Base-by-base conservation (phyloP, 1,140 invertebrate genomes). In the Matsumurasca onukii region DNA sequence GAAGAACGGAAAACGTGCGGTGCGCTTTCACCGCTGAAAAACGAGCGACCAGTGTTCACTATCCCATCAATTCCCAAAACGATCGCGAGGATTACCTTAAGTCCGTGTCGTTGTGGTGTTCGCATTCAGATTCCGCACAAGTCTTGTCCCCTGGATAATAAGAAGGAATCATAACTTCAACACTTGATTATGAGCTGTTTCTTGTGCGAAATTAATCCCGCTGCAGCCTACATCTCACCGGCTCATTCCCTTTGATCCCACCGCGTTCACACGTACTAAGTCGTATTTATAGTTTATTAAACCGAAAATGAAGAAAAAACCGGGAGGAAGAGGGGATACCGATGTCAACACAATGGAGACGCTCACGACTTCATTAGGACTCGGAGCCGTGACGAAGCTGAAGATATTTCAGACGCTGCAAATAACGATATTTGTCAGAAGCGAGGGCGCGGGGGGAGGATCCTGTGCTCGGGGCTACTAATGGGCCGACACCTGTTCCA, bases 281-380 rank as follows among this genome's bases (percentile, higher is more conserved):
- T 59, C 55, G 55, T 59, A 59, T 59, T 59, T 59, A 59, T 59
- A 59, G 55, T 59, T 59, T 59, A 59, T 59, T 59, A 59, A 59
- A 51, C 49, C 24, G 17, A 17, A 59, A 59, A 59, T 27, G 24
- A 13, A 9, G 34, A 17, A 39, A 39, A 17, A 17, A 5, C 34
- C 17, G 5, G 34, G 34, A 39, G 34, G 34, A 39, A 39, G 55
- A 17, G 55, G 12, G 55, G 22, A 25, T 12, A 59, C 24, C 15
- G 55, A 27, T 59, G 55, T 59, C 55, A 59, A 59, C 55, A 59
- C 55, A 59, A 59, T 22, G n/a, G 55, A 12, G n/a, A 25, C 9
- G 24, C 15, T 59, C 15, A 59, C 3, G n/a, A 27, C 55, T 59
- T 59, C 55, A 59, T 59, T 59, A 52, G 3, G 34, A 12, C 12